These are phyloP conservation scores for Caranx ignobilis DNA, from an alignment of 2,113 vertebrate species.

Conservation along the genomic window DNA sequence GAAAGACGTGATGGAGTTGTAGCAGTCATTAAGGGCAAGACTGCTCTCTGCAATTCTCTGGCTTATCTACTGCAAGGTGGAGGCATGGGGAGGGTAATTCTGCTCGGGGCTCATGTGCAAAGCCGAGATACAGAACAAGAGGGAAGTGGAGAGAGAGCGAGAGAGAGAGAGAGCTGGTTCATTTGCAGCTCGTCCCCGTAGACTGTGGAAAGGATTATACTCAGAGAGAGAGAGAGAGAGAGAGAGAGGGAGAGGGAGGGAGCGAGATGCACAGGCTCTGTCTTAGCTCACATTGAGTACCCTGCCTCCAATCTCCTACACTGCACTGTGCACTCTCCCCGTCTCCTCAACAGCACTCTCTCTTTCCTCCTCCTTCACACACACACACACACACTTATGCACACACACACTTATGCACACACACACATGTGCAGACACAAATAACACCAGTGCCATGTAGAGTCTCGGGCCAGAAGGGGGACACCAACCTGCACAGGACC, in stretches of 20 bases:
- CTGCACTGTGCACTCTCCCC: constrained; percentile 72
- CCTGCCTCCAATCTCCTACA: constrained; percentile 70
- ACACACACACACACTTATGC: constrained; percentile 1
- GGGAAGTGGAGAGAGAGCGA: constrained; percentile 59
- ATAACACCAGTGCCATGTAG: constrained; percentile 73
- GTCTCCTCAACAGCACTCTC: constrained; percentile 62
- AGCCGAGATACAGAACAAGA: constrained; percentile 74
- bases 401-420: constrained; percentile 5
- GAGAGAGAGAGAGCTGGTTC: constrained; percentile 70
- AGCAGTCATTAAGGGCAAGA: constrained; percentile 60
- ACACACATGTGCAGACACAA: constrained; percentile 31
- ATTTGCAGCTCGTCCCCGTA: constrained; percentile 77
- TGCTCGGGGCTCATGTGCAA: constrained; percentile 76
- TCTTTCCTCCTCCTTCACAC: constrained; percentile 25
- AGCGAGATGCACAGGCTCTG: constrained; percentile 53
- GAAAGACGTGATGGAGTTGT: constrained; percentile 49
- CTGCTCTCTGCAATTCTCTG: constrained; percentile 58
- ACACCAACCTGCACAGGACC: constrained; percentile 68
- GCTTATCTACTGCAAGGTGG: constrained; percentile 74
- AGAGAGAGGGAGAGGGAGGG: background rate
- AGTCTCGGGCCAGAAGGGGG: constrained; percentile 60
- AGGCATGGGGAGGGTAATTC: constrained; percentile 59
- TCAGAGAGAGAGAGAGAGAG: constrained; percentile 28
- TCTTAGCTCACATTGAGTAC: constrained; percentile 69
- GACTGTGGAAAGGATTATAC: constrained; percentile 79